Conservation (phyloP, 2,113 vertebrate genomes). For the Silurus meridionalis region DNA sequence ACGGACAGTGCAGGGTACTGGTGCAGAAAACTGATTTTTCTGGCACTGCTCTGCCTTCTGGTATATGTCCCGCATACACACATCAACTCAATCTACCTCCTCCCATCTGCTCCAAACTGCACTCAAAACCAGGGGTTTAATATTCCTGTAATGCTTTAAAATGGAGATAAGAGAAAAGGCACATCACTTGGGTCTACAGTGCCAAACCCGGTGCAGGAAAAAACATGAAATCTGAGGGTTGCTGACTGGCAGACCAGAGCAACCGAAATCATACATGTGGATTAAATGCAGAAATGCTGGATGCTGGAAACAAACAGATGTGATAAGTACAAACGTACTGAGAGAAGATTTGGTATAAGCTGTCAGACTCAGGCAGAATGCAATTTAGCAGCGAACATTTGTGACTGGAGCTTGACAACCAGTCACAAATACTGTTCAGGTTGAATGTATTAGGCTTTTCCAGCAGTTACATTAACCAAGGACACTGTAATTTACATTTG, state of each 20-base stretch:
- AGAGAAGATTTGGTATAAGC: neutral
- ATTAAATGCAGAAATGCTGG: neutral
- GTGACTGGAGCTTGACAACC: neutral
- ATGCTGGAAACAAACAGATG: neutral
- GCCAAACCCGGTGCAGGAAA: neutral
- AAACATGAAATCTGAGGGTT: neutral
- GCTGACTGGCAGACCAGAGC: neutral
- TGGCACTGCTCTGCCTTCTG: slow-evolving; percentile 27
- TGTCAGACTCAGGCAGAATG: neutral
- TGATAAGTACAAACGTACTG: neutral
- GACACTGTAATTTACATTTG: neutral
- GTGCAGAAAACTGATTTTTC: slow-evolving; percentile 43
- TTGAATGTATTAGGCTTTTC: neutral
- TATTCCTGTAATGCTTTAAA: neutral
- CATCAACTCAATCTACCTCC: neutral
- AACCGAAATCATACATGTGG: slow-evolving; percentile 4
- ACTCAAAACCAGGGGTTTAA: slow-evolving; percentile 10
- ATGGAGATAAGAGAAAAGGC: neutral
- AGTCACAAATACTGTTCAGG: neutral
- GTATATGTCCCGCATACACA: slow-evolving; percentile 19
- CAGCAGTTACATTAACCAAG: neutral
- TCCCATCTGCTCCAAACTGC: slow-evolving; percentile 27
- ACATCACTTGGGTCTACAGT: neutral
- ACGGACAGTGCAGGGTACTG: slow-evolving; percentile 18
- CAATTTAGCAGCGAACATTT: neutral